These are phyloP conservation scores for Tragopan temminckii DNA, from an alignment of 2,797 vertebrate species.

Conservation along the genomic window DNA sequence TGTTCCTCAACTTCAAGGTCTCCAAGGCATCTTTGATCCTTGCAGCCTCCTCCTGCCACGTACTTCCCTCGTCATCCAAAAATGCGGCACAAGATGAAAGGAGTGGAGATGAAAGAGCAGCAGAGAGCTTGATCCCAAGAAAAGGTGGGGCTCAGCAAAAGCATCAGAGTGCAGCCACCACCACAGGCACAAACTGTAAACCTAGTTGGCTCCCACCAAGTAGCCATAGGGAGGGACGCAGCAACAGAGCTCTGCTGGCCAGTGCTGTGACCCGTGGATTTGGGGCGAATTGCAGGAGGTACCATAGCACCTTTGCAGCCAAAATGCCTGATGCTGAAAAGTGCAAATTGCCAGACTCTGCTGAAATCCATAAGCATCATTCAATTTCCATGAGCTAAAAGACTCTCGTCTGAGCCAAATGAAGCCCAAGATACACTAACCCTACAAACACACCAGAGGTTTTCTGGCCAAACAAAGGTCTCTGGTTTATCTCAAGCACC, in stretches of 20 bases:
- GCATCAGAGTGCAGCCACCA: accelerated
- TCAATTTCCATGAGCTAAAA: not conserved
- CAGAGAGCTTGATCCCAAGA: not conserved
- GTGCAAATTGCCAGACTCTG: not conserved
- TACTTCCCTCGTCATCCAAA: not conserved
- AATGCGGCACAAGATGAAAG: slow-evolving; percentile 11
- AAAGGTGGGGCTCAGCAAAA: not conserved
- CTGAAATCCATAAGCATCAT: accelerated
- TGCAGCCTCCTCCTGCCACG: not conserved
- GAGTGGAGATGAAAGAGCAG: slow-evolving; percentile 20
- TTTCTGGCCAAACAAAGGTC: not conserved
- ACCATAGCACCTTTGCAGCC: not conserved
- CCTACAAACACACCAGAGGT: not conserved
- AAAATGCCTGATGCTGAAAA: not conserved
- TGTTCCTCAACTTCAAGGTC: not conserved
- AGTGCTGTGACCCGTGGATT: accelerated
- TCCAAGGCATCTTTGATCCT: not conserved
- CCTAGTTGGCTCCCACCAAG: not conserved
- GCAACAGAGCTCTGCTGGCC: not conserved
- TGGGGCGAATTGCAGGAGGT: accelerated
- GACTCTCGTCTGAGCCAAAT: not conserved
- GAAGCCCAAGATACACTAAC: not conserved
- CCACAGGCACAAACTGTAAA: not conserved
- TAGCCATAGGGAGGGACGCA: not conserved
- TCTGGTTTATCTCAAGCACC: not conserved